Evolutionary conservation across 92 coral and sea anemone species (phyloP).

Genomic region (Heliopora coerulea): DNA sequence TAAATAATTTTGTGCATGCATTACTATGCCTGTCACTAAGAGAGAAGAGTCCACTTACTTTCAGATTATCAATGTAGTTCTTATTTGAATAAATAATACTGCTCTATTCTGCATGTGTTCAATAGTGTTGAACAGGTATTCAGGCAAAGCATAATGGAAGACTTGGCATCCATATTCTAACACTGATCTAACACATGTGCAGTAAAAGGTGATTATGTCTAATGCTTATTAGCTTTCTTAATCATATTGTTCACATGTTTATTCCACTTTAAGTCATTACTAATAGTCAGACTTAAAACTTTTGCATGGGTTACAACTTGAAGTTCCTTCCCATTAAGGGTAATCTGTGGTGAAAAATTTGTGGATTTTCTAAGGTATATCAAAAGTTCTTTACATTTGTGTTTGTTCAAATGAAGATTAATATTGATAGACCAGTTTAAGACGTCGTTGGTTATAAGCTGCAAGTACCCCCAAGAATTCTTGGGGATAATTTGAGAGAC

Average conservation of each 20-base stretch:
- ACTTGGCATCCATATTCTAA: constrained; percentile 26
- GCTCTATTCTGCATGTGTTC: constrained; percentile 35
- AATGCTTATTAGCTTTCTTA: constrained; percentile 26
- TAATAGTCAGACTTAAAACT: constrained; percentile 26
- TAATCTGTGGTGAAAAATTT: background rate
- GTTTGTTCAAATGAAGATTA: constrained; percentile 9
- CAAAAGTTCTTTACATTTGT: constrained; percentile 24
- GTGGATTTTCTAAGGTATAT: constrained; percentile 1
- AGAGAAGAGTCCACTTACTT: background rate
- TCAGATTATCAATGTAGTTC: background rate
- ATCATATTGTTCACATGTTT: constrained; percentile 21
- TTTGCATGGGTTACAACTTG: constrained; percentile 8
- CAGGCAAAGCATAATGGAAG: constrained; percentile 22
- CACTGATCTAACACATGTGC: constrained; percentile 35
- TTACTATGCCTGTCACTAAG: constrained; percentile 1
- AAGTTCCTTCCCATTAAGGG: background rate
- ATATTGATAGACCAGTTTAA: background rate
- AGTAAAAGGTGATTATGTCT: constrained; percentile 22
- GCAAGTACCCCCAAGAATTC: constrained; percentile 8
- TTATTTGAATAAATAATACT: background rate
- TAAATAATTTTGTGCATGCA: constrained; percentile 8
- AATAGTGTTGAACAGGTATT: constrained; percentile 11
- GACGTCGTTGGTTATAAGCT: constrained; percentile 5
- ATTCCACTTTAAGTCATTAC: constrained; percentile 32
- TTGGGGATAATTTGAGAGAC: constrained; percentile 9